phyloP scores from a whole-genome alignment of 2,888 invertebrate species.

The Trichacis sp. region DNA sequence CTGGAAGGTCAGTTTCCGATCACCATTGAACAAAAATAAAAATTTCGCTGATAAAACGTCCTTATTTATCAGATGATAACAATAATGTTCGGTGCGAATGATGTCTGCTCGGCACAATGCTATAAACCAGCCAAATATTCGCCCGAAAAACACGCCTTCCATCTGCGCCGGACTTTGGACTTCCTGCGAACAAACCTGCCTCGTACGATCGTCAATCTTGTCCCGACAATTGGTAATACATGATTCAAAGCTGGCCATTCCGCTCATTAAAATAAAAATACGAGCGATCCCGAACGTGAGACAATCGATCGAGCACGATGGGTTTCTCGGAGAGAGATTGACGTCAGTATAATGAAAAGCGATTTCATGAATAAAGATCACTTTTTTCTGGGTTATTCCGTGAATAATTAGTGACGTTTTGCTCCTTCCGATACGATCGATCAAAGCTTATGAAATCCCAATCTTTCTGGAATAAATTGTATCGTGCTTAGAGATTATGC shows the following conservation, averaged over 20 bases:
- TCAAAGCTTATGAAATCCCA: too few relatives aligned
- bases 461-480: too few relatives aligned
- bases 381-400: too few relatives aligned
- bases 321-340: too few relatives aligned
- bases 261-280: too few relatives aligned
- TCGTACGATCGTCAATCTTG: slow-evolving; percentile 78
- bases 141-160: slow-evolving; percentile 74
- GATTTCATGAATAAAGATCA: too few relatives aligned
- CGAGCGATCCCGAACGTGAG: too few relatives aligned
- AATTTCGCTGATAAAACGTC: neutral
- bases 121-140: slow-evolving; percentile 69
- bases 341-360: too few relatives aligned
- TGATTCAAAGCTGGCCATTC: neutral
- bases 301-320: too few relatives aligned
- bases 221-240: slow-evolving; percentile 77
- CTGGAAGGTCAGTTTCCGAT: slow-evolving; percentile 75
- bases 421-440: neutral
- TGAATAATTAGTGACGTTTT: too few relatives aligned
- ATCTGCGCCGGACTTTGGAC: slow-evolving; percentile 76
- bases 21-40: neutral
- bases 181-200: slow-evolving; percentile 77
- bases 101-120: slow-evolving; percentile 81
- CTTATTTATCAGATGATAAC: slow-evolving; percentile 72
- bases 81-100: slow-evolving; percentile 81
- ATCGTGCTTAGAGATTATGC: too few relatives aligned